Evolutionary conservation across 2,797 vertebrate genomes (phyloP).

Genomic region (Lagocephalus sceleratus): DNA sequence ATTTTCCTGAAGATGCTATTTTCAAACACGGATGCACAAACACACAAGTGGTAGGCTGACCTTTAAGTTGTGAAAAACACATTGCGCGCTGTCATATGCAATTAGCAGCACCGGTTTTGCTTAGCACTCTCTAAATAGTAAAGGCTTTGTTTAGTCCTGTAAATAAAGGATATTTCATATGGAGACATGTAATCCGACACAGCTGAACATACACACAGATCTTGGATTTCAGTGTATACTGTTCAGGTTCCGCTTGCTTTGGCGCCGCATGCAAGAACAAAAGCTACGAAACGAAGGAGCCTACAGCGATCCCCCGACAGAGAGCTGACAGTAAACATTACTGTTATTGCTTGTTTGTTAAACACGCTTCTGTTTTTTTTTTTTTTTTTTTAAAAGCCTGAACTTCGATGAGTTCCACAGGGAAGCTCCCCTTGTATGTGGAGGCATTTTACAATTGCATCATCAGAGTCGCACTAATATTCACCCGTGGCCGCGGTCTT

Average conservation of each 20-base stretch:
- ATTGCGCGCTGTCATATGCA: slow-evolving; percentile 29
- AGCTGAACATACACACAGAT: too few relatives aligned
- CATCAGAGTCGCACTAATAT: slow-evolving; percentile 28
- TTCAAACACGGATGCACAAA: slow-evolving; percentile 20
- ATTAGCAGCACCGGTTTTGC: slow-evolving; percentile 42
- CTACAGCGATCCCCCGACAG: neutral
- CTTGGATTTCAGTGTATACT: too few relatives aligned
- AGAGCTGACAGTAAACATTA: slow-evolving; percentile 1
- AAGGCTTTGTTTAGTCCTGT: too few relatives aligned
- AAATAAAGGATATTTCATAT: too few relatives aligned
- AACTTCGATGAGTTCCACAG: too few relatives aligned
- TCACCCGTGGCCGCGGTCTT: slow-evolving; percentile 20
- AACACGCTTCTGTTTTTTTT: neutral
- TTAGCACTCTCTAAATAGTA: too few relatives aligned
- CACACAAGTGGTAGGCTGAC: slow-evolving; percentile 41
- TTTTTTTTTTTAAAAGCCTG: too few relatives aligned
- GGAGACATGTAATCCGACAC: too few relatives aligned
- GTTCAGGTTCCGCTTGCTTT: slow-evolving; percentile 3
- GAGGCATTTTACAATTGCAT: slow-evolving; percentile 26
- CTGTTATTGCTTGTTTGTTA: neutral
- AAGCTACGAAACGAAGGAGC: neutral
- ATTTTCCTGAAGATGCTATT: slow-evolving; percentile 32
- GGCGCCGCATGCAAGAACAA: neutral
- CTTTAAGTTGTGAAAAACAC: slow-evolving; percentile 38
- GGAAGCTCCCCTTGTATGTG: too few relatives aligned